Evolutionary conservation across 2,113 vertebrate genomes (phyloP).

Genomic region (Willisornis vidua): DNA sequence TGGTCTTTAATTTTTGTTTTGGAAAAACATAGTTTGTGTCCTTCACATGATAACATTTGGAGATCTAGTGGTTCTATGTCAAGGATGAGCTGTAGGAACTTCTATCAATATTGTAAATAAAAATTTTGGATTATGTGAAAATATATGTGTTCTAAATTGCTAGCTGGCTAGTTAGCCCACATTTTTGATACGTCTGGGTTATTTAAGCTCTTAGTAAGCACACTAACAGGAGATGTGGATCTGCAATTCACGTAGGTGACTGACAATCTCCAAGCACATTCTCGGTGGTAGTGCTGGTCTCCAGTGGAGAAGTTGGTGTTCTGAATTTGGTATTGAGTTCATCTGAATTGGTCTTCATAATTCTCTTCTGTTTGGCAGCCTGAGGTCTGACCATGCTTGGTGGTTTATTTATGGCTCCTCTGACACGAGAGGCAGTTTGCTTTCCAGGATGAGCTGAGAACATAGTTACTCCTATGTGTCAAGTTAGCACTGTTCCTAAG

Average conservation of each 20-base stretch:
- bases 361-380: not conserved
- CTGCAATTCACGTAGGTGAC: not conserved
- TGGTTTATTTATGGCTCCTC: not conserved
- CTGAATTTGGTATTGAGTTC: not conserved
- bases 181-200: not conserved
- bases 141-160: not conserved
- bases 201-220: not conserved
- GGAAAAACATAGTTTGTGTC: not conserved
- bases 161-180: not conserved
- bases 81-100: not conserved
- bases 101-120: not conserved
- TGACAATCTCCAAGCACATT: not conserved
- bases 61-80: not conserved
- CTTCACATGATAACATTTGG: not conserved
- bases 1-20: not conserved
- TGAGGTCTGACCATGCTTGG: not conserved
- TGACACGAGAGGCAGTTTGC: not conserved
- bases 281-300: not conserved
- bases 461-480: not conserved
- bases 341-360: not conserved
- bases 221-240: not conserved
- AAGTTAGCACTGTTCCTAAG: not conserved
- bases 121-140: not conserved
- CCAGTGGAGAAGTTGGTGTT: not conserved
- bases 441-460: not conserved